Evolutionary conservation across 1,140 invertebrate species (phyloP).

Genomic region (Calycopis cecrops): DNA sequence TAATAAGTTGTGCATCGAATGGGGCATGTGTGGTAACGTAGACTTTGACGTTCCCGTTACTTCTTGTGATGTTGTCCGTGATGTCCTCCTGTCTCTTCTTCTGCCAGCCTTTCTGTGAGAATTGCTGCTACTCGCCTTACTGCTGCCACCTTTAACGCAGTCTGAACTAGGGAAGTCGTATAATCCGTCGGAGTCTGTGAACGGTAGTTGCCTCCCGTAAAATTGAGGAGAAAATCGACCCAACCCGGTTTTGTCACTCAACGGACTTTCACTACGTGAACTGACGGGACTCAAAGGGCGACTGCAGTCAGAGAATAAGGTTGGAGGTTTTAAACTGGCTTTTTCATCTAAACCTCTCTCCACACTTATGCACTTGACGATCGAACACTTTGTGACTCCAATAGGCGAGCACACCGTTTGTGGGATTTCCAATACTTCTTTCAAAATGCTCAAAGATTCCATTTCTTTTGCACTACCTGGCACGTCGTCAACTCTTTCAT

Average conservation of each 20-base stretch:
- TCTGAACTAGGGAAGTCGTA: slow-evolving; percentile 87
- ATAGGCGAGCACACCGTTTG: slow-evolving; percentile 59
- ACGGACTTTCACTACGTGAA: slow-evolving; percentile 84
- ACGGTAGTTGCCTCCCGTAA: slow-evolving; percentile 80
- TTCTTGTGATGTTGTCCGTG: slow-evolving; percentile 64
- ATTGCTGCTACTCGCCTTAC: slow-evolving; percentile 52
- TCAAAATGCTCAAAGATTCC: slow-evolving; percentile 75
- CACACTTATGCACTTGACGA: slow-evolving; percentile 66
- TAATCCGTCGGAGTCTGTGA: slow-evolving; percentile 85
- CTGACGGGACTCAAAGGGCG: slow-evolving; percentile 82
- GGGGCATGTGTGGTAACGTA: slow-evolving; percentile 71
- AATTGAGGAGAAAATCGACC: slow-evolving; percentile 81
- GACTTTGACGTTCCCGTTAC: slow-evolving; percentile 61
- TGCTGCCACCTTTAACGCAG: slow-evolving; percentile 68
- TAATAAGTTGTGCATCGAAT: slow-evolving; percentile 71
- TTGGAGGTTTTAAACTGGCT: slow-evolving; percentile 77
- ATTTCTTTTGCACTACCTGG: slow-evolving; percentile 81
- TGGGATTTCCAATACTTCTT: slow-evolving; percentile 61
- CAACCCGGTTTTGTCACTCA: slow-evolving; percentile 81
- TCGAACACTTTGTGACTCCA: slow-evolving; percentile 65
- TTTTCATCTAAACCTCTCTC: slow-evolving; percentile 73
- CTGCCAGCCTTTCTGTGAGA: slow-evolving; percentile 74
- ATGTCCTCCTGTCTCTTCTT: slow-evolving; percentile 64
- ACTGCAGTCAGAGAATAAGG: slow-evolving; percentile 77
- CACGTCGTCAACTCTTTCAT: slow-evolving; percentile 81